Conservation (phyloP, 1,140 invertebrate genomes). For the Zeugodacus cucurbitae region DNA sequence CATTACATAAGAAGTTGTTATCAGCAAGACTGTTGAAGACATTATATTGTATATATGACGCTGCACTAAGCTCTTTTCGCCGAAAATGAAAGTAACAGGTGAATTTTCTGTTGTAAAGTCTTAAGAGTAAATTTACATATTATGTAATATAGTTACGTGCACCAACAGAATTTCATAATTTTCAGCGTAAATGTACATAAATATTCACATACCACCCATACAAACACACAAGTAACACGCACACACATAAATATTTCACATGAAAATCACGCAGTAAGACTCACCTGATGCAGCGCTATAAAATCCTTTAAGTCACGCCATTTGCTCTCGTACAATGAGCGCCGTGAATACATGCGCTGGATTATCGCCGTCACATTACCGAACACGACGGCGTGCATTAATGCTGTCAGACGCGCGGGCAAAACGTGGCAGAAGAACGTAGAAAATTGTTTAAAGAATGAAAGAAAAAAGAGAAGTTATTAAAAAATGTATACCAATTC, state of each 20-base stretch:
- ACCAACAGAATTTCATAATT: too few species aligned
- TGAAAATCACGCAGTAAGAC: constrained; percentile 48
- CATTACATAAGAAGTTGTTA: too few species aligned
- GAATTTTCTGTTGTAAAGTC: too few species aligned
- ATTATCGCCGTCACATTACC: constrained; percentile 99
- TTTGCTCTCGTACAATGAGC: constrained; percentile 96
- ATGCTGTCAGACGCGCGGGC: constrained; percentile 70
- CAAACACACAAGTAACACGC: not conserved
- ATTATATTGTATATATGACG: too few species aligned
- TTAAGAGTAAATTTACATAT: too few species aligned
- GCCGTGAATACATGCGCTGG: constrained; percentile 96
- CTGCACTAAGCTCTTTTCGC: too few species aligned
- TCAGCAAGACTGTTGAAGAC: too few species aligned
- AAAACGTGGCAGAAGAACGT: not conserved
- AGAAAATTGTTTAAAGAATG: not conserved
- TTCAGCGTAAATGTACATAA: not conserved
- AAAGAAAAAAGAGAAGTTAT: not conserved
- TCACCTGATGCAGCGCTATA: constrained; percentile 85
- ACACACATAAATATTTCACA: not conserved
- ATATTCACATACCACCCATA: not conserved
- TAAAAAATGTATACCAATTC: not conserved
- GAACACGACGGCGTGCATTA: constrained; percentile 99
- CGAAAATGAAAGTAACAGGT: too few species aligned
- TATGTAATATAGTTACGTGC: too few species aligned
- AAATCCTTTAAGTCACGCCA: constrained; percentile 97